Evolutionary conservation across 2,113 vertebrate genomes (phyloP).

Genomic region (Melanotaenia duboulayi): DNA sequence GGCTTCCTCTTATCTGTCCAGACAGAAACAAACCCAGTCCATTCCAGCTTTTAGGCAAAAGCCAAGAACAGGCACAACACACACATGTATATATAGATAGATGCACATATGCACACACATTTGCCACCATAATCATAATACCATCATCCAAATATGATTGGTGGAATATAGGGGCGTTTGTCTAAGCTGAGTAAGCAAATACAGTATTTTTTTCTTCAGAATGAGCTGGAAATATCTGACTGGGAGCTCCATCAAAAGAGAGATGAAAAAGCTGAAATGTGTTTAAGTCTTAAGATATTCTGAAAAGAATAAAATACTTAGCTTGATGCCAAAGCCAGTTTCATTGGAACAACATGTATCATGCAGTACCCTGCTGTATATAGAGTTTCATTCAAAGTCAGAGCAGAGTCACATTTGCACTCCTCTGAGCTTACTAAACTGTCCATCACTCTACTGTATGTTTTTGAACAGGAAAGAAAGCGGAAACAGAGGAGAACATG

Average conservation of each 20-base stretch:
- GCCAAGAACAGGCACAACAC: conserved; percentile 53
- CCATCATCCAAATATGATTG: conserved; percentile 37
- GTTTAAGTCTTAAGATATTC: conserved; percentile 9
- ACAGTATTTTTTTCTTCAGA: conserved; percentile 11
- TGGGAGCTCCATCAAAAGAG: conserved; percentile 9
- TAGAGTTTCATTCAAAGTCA: conserved; percentile 15
- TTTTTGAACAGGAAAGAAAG: conserved; percentile 9
- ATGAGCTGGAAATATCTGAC: conserved; percentile 7
- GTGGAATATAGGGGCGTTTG: conserved; percentile 14
- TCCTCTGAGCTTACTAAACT: neutral
- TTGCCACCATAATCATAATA: conserved; percentile 23
- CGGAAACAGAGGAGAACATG: neutral
- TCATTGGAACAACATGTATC: conserved; percentile 1
- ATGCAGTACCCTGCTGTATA: neutral
- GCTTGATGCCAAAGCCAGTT: conserved; percentile 12
- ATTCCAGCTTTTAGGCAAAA: conserved; percentile 64
- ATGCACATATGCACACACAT: conserved; percentile 25
- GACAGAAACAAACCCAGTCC: conserved; percentile 74
- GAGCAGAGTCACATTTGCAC: neutral
- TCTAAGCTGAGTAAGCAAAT: conserved; percentile 58
- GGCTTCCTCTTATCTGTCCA: conserved; percentile 80
- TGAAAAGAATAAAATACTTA: neutral
- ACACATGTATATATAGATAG: conserved; percentile 15
- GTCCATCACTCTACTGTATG: conserved; percentile 4
- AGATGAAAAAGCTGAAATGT: neutral